Evolutionary conservation across 2,113 vertebrate species (phyloP).

Genomic region (Lycocorax pyrrhopterus): DNA sequence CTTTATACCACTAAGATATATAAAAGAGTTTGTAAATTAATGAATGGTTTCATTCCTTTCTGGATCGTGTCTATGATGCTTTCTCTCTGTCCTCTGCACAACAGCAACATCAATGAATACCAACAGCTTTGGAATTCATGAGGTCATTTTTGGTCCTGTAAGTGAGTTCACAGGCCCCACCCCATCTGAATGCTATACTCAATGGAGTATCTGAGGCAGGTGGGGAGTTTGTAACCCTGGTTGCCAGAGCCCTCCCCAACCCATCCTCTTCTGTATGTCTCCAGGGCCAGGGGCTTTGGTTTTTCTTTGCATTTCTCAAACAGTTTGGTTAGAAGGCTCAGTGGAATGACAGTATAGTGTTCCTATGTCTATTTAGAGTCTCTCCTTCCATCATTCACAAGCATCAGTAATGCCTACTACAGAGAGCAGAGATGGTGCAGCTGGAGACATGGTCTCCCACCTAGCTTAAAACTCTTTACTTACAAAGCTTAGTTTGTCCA

Average conservation of each 20-base stretch:
- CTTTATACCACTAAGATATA: too few species aligned
- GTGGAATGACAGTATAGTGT: not conserved
- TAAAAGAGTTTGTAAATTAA: too few species aligned
- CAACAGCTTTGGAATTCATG: not conserved
- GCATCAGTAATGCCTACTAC: not conserved
- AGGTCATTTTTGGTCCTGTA: not conserved
- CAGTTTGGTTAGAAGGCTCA: not conserved
- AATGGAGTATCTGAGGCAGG: rapidly evolving
- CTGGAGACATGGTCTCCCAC: not conserved
- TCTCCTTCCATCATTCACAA: not conserved
- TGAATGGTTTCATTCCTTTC: too few species aligned
- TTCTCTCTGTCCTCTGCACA: too few species aligned
- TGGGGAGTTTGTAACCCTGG: not conserved
- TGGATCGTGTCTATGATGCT: too few species aligned
- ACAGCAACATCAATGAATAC: not conserved
- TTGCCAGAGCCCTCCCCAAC: not conserved
- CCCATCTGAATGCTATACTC: not conserved
- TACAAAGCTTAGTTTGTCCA: not conserved
- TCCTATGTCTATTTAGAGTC: not conserved
- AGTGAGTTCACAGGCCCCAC: not conserved
- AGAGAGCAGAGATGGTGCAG: not conserved
- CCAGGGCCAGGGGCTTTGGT: not conserved
- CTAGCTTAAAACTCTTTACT: not conserved
- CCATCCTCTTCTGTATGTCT: not conserved
- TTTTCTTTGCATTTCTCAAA: not conserved